A percentile compares a stretch with the other conserved stretches of the same genome.
These are phyloP conservation scores for Palaemon carinicauda DNA, from an alignment of 1,140 invertebrate genomes.

Conservation along the genomic window DNA sequence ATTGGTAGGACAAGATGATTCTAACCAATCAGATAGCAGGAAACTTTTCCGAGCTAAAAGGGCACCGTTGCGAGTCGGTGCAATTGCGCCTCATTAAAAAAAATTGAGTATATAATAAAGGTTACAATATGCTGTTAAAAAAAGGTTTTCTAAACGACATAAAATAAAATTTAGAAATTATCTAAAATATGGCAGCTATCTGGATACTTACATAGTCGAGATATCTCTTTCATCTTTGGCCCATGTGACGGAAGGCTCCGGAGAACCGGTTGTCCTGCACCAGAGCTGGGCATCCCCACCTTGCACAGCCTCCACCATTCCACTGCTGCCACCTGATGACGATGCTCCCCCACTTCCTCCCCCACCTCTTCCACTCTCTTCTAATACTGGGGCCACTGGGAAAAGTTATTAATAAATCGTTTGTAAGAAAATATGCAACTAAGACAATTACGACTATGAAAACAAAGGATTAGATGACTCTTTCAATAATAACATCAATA, in stretches of 20 bases:
- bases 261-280: slow-evolving; percentile 54
- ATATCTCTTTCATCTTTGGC: slow-evolving; percentile 31
- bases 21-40: too few species aligned
- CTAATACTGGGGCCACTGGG: slow-evolving; percentile 7
- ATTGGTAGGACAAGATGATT: too few species aligned
- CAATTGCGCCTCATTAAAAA: too few species aligned
- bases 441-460: too few species aligned
- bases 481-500: too few species aligned
- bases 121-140: too few species aligned
- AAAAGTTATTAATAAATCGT: background rate
- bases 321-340: background rate
- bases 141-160: too few species aligned
- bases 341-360: background rate
- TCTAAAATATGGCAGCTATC: background rate
- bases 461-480: too few species aligned
- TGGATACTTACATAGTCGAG: background rate
- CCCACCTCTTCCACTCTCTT: slow-evolving; percentile 20
- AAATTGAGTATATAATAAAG: too few species aligned
- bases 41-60: too few species aligned
- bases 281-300: slow-evolving; percentile 34
- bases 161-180: too few species aligned
- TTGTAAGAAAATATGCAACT: background rate
- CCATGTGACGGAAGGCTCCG: slow-evolving; percentile 55
- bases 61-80: too few species aligned
- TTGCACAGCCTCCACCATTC: background rate